These are phyloP conservation scores for Sarcophaga variegata DNA, from an alignment of 2,888 invertebrate genomes.

Conservation along the genomic window DNA sequence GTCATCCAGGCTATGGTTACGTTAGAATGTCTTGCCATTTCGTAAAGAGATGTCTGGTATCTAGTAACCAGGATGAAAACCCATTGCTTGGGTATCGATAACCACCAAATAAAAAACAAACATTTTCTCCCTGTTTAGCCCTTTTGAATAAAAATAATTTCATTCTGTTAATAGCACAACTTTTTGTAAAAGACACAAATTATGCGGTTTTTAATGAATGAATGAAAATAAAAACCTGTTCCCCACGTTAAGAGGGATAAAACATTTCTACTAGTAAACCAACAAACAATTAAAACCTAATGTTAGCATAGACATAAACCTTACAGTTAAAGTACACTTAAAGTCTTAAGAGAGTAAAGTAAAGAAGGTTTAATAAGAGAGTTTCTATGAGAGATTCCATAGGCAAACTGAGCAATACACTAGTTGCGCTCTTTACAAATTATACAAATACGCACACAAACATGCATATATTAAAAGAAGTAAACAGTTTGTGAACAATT, in stretches of 20 bases:
- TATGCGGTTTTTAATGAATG: neutral
- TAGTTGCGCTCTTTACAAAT: constrained; percentile 17
- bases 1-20: too few relatives aligned
- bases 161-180: neutral
- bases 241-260: neutral
- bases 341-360: neutral
- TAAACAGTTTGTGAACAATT: neutral
- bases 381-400: neutral
- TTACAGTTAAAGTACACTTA: neutral
- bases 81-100: too few relatives aligned
- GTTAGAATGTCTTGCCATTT: too few relatives aligned
- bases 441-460: neutral
- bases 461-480: neutral
- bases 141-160: neutral
- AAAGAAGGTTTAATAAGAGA: neutral
- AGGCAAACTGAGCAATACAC: neutral
- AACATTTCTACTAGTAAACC: neutral
- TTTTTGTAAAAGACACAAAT: neutral
- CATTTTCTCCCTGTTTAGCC: too few relatives aligned
- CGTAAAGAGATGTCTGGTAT: too few relatives aligned
- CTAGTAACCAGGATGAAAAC: too few relatives aligned
- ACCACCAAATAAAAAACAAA: too few relatives aligned
- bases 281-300: neutral
- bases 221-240: constrained; percentile 23
- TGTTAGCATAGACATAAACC: constrained; percentile 35